Evolutionary conservation across 2,113 vertebrate species (phyloP), one percentile per base, ranked within the genome.

Genomic region (Pampusana beccarii): DNA sequence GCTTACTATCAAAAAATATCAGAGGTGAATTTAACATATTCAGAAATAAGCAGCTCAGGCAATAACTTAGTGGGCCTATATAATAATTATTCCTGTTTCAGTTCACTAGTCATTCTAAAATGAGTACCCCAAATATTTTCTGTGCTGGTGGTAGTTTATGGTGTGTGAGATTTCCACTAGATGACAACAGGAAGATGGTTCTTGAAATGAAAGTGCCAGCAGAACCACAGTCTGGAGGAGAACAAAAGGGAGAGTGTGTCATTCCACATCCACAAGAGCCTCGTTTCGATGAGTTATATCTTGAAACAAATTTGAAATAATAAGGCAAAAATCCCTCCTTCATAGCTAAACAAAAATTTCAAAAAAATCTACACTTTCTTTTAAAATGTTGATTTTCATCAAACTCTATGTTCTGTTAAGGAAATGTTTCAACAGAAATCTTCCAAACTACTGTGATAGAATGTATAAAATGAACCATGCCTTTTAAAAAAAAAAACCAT

Each of bases 281-380:
- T 70, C 3, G 1, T 36, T 84, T 89, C 73, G 10, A 16, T 65
- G 20, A 42, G 18, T 56, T 66, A 19, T 13, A 44, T 71, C 8
- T 85, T 65, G 33, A 90, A 88, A 88, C 34, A 73, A 86, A 57
- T 48, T 46, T 72, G 38, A 72, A 56, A 82, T 36, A 66, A 38
- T 54, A 77, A 26, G 17, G 13, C 4, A 83, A 74, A 93, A 80
- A 31, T 61, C 8, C 4, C 53, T 75, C 51, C 5, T 69, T 61
- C 9, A 15, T 14, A 61, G 26, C 6, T 31, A 71, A 67, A 31
- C 6, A 78, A 40, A 82, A 67, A 33, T 4, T 19, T 38, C 11
- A 65, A 25, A 5, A 56, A 80, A 73, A 50, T 70, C 18, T 70
- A 29, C 5, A 11, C 5, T 83, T 87, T 51, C 34, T 69, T 51